A percentile compares a stretch with the other conserved stretches of the same genome.
These are phyloP conservation scores for Oreochromis mossambicus DNA, from an alignment of 2,797 vertebrate genomes.

Conservation along the genomic window DNA sequence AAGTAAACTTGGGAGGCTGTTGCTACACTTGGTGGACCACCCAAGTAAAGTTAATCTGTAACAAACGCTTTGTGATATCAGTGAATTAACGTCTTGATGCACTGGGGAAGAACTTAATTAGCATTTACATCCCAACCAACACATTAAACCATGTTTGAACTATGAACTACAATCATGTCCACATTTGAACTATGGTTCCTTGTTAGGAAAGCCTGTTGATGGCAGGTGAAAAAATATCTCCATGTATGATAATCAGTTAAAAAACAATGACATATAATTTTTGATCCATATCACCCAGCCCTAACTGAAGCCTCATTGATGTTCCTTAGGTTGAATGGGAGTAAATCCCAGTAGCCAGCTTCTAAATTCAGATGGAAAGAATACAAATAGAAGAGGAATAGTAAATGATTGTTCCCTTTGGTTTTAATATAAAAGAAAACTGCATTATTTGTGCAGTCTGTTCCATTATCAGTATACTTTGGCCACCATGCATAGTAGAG, in stretches of 20 bases:
- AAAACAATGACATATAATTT: neutral
- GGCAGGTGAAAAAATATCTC: neutral
- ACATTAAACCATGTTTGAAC: neutral
- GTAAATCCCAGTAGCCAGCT: neutral
- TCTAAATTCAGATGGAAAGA: neutral
- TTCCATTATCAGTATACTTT: neutral
- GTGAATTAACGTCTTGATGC: neutral
- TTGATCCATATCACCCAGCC: neutral
- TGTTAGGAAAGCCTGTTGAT: neutral
- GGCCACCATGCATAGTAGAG: neutral
- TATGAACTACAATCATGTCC: no score
- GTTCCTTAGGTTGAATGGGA: neutral
- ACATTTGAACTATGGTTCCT: neutral
- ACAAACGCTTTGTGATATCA: neutral
- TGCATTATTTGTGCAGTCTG: no score
- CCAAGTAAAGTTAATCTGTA: neutral
- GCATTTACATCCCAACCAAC: neutral
- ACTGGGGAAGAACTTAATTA: neutral
- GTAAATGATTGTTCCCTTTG: neutral
- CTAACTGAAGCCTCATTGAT: neutral
- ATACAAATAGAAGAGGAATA: neutral
- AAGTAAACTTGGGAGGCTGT: neutral
- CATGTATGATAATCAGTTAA: neutral
- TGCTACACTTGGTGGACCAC: neutral
- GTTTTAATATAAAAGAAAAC: neutral